phyloP scores from a whole-genome alignment of 2,797 vertebrate species.

The Myoxocephalus aenaeus region DNA sequence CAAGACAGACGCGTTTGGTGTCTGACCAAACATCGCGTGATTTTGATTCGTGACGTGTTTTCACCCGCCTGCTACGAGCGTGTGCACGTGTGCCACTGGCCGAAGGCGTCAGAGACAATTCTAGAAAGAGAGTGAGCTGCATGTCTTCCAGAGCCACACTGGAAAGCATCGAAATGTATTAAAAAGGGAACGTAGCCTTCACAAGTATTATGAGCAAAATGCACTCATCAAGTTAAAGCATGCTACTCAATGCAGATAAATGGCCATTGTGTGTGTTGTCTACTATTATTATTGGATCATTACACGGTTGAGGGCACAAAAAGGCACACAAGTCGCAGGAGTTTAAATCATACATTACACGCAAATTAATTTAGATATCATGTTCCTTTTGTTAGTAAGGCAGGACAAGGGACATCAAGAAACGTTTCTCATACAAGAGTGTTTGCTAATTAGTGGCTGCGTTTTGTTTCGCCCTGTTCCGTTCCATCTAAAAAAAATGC shows the following conservation, averaged over 20 bases:
- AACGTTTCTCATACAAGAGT: background rate
- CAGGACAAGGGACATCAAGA: background rate
- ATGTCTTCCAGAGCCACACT: background rate
- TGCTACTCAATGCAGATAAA: background rate
- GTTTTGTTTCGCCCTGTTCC: too few species aligned
- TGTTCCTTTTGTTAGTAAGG: background rate
- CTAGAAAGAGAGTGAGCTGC: conserved; percentile 31
- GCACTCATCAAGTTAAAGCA: background rate
- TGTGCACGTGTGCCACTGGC: background rate
- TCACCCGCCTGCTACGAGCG: background rate
- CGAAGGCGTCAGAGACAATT: conserved; percentile 28
- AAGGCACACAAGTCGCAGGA: background rate
- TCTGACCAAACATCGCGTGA: conserved; percentile 67
- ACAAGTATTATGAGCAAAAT: background rate
- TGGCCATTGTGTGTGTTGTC: background rate
- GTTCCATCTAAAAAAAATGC: background rate
- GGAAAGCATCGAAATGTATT: background rate
- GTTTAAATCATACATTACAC: background rate
- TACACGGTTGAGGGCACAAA: background rate
- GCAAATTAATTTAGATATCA: background rate
- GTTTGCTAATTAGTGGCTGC: background rate
- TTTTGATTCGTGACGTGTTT: conserved; percentile 56
- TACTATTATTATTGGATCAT: background rate
- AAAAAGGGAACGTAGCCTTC: background rate
- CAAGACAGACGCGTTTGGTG: conserved; percentile 14